Base-by-base conservation (phyloP, 2,797 vertebrate genomes). In the Fratercula arctica region DNA sequence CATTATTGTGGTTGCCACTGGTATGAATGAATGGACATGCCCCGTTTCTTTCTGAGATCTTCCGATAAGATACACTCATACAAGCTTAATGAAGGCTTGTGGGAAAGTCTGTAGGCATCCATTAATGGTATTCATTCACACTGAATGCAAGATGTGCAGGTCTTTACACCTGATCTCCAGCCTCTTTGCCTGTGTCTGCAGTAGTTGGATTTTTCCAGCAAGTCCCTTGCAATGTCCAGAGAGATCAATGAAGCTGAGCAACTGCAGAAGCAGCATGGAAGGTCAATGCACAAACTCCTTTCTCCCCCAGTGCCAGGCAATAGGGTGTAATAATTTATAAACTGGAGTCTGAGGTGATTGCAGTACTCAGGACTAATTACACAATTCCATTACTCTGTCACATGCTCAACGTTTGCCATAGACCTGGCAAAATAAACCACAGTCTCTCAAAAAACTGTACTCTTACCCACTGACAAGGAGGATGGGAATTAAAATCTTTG, bases 1-100 rank as follows among this genome's bases (percentile, higher is more conserved):
- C 51, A 35, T 70, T 60, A n/a, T 2, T 80, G 83, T 35, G 11
- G 60, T 68, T 93, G 56, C 79, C 60, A 7, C 43, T 50, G 54
- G n/a, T 48, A 33, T 69, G 91, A 95, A 85, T 77, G 88, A 75
- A 82, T 21, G 70, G 39, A 64, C 80, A 87, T 92, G 74, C 48
- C 84, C 33, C 2, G 0, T 16, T 95, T 61, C 77, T 90, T 95
- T 85, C 82, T 59, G 51, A 88, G 85, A 96, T 94, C n/a, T 66
- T 85, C 74, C 85, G 75, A 67, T 82, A 79, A 87, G 68, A 63
- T 57, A 70, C 31, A 46, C 23, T 84, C 35, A 41, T 79, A 41
- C 33, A 89, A 93, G 61, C 21, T 37, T 82, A 88, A 93, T 60
- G 87, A 95, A 81, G 41, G 48, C 81, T 91, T 91, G 82, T 89